A percentile compares a stretch with the other conserved stretches of the same genome.
These are phyloP conservation scores for Chironomus tentans DNA, from an alignment of 2,888 invertebrate genomes.

Conservation along the genomic window DNA sequence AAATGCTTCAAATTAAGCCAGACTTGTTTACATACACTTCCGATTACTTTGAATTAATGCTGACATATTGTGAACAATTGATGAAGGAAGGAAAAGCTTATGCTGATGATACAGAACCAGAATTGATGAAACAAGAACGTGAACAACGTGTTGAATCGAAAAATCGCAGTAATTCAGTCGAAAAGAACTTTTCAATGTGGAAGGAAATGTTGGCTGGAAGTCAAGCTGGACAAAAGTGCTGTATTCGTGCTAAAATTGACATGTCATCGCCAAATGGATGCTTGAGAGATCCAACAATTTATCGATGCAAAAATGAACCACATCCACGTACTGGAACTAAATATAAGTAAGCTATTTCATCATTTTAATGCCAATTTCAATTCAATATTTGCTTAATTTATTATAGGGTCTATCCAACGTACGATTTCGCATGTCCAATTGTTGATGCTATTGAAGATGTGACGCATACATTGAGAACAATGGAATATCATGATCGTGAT, in stretches of 20 bases:
- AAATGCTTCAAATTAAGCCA: constrained; percentile 82
- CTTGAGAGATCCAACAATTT: constrained; percentile 96
- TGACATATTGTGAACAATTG: constrained; percentile 77
- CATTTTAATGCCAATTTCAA: constrained; percentile 1
- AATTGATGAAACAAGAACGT: constrained; percentile 88
- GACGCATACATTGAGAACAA: constrained; percentile 94
- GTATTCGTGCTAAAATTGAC: constrained; percentile 94
- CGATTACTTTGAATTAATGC: constrained; percentile 89
- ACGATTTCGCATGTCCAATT: constrained; percentile 99
- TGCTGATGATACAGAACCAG: constrained; percentile 92
- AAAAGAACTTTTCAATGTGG: constrained; percentile 84
- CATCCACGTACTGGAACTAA: constrained; percentile 89
- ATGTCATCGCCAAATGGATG: constrained; percentile 96
- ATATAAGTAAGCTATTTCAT: constrained; percentile 66
- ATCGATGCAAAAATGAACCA: constrained; percentile 89
- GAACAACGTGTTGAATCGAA: constrained; percentile 79
- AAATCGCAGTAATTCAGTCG: constrained; percentile 71
- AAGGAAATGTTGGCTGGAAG: constrained; percentile 87
- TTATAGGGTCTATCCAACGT: constrained; percentile 93
- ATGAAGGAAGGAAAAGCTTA: constrained; percentile 86
- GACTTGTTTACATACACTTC: constrained; percentile 93
- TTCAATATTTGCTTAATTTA: constrained; percentile 28
- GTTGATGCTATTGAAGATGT: constrained; percentile 96
- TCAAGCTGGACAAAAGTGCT: constrained; percentile 71
- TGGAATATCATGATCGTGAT: constrained; percentile 97